Percentiles rank a stretch among this genome's conserved stretches.
Conservation (phyloP, 1,140 invertebrate species). For the Drosophila sucinea region DNA sequence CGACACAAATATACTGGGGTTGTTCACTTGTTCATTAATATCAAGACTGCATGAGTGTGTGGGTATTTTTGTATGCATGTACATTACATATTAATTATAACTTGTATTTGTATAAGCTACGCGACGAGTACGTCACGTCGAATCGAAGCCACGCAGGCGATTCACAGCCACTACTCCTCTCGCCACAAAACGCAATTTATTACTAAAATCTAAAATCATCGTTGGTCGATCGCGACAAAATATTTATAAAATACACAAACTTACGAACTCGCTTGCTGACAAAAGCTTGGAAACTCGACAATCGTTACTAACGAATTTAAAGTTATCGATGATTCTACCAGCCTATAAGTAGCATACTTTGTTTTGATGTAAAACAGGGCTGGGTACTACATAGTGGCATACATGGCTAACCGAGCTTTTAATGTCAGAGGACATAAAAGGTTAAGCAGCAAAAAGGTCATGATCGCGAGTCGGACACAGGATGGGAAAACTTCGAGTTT, state of each 20-base stretch:
- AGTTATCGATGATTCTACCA: background rate
- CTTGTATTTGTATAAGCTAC: conserved; percentile 10
- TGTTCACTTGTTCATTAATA: background rate
- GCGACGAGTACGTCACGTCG: conserved; percentile 14
- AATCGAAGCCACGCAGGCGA: conserved; percentile 6
- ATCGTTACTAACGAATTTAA: background rate
- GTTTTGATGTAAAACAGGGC: no score
- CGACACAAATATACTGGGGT: background rate
- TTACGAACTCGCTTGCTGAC: background rate
- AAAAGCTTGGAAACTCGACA: background rate
- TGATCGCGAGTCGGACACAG: no score
- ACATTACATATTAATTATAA: conserved; percentile 2
- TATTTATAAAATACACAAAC: background rate
- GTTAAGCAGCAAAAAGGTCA: no score
- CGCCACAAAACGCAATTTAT: conserved; percentile 17
- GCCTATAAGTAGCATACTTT: no score
- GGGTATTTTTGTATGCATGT: background rate
- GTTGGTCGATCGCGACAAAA: conserved; percentile 10
- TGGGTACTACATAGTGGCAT: no score
- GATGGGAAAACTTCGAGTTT: no score
- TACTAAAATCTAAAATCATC: conserved; percentile 12
- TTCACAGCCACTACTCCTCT: conserved; percentile 9
- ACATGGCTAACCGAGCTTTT: no score
- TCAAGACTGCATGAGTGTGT: background rate
- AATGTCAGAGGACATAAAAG: no score